Evolutionary conservation across 2,113 vertebrate species (phyloP).

Genomic region (Probosciger aterrimus): DNA sequence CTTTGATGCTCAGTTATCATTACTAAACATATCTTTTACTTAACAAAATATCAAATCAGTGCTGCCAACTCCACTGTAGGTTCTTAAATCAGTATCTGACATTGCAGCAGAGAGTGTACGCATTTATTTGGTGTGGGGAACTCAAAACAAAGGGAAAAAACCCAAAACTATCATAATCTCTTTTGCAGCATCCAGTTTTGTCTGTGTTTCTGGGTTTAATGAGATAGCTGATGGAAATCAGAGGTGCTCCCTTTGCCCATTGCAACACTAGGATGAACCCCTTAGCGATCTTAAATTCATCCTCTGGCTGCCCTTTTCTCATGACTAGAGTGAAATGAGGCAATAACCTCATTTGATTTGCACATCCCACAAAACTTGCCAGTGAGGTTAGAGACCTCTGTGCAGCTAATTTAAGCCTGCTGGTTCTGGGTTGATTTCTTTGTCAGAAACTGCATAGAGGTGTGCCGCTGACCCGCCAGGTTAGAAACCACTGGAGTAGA

Average conservation of each 20-base stretch:
- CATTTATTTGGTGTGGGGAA: neutral
- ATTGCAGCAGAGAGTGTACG: neutral
- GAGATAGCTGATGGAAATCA: neutral
- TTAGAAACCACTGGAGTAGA: neutral
- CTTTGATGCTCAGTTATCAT: neutral
- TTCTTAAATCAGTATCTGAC: neutral
- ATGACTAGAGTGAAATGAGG: neutral
- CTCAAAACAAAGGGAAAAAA: neutral
- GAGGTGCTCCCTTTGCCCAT: neutral
- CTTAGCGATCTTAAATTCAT: neutral
- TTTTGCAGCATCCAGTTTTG: neutral
- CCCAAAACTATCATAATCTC: neutral
- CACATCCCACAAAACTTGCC: neutral
- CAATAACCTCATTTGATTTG: conserved; percentile 11
- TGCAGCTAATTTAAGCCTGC: neutral
- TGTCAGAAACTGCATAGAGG: neutral
- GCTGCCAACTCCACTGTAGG: neutral
- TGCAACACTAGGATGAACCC: neutral
- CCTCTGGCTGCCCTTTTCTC: neutral
- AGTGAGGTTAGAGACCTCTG: neutral
- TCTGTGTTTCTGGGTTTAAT: neutral
- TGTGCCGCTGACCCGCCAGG: neutral
- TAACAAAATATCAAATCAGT: neutral
- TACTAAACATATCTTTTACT: neutral
- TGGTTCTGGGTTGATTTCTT: neutral